phyloP scores from a whole-genome alignment of 2,113 vertebrate species.

The Corythoichthys intestinalis region DNA sequence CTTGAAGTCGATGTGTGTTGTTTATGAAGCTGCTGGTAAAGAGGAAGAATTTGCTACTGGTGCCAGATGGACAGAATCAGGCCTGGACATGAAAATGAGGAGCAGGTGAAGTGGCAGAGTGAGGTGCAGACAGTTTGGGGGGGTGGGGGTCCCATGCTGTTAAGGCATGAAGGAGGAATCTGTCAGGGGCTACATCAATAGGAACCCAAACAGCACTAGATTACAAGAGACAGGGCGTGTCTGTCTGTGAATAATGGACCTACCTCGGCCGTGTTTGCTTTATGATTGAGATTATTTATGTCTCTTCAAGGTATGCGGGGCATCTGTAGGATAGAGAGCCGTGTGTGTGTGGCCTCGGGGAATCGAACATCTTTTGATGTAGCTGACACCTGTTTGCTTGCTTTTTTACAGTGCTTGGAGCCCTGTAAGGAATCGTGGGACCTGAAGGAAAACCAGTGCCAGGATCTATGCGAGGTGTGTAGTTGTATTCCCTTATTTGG shows the following conservation, averaged over 20 bases:
- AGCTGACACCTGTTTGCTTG: constrained; percentile 60
- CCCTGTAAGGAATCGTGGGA: constrained; percentile 94
- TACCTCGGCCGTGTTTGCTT: constrained; percentile 27
- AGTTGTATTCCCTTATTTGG: constrained; percentile 24
- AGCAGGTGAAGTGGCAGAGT: constrained; percentile 22
- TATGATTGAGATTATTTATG: constrained; percentile 23
- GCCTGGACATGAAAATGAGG: constrained; percentile 38
- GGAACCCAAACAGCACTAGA: constrained; percentile 27
- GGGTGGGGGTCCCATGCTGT: constrained; percentile 5
- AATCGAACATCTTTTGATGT: constrained; percentile 56
- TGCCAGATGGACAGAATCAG: constrained; percentile 46
- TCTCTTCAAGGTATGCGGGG: constrained; percentile 36
- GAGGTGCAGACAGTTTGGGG: constrained; percentile 16
- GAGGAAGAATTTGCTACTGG: constrained; percentile 25
- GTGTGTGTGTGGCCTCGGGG: constrained; percentile 32
- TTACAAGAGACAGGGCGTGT: constrained; percentile 23
- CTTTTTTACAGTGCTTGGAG: constrained; percentile 86
- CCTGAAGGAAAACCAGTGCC: constrained; percentile 85
- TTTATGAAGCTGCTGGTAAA: constrained; percentile 42
- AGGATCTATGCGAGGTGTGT: constrained; percentile 92
- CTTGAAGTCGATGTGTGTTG: constrained; percentile 50
- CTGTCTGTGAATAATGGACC: constrained; percentile 20
- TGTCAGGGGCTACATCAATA: constrained; percentile 25
- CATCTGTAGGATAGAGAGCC: constrained; percentile 34
- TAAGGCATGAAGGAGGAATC: constrained; percentile 36